Evolutionary conservation across 2,888 invertebrate genomes (phyloP).

Genomic region (Nipponacmea schrenckii): DNA sequence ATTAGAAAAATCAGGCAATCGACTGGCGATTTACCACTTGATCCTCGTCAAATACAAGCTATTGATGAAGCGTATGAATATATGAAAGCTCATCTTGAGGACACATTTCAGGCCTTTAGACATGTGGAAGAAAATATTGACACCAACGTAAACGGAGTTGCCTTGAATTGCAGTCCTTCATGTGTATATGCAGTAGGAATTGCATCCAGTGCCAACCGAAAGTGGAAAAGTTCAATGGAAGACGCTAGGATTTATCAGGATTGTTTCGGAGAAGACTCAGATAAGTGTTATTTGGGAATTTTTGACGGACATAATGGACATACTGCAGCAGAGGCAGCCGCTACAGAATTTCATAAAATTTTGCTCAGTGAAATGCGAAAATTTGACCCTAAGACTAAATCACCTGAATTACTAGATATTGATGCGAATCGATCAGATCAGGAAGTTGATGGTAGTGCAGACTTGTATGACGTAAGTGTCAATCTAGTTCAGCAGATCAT

Average conservation of each 20-base stretch:
- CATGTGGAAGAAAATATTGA: constrained; percentile 48
- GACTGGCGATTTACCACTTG: constrained; percentile 38
- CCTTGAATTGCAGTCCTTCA: constrained; percentile 52
- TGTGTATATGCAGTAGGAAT: constrained; percentile 55
- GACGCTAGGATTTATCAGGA: constrained; percentile 63
- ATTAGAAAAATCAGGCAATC: constrained; percentile 44
- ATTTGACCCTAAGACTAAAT: constrained; percentile 60
- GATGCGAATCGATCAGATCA: constrained; percentile 44
- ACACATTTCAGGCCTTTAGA: constrained; percentile 51
- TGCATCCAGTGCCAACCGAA: constrained; percentile 52
- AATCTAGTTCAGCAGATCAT: constrained; percentile 53
- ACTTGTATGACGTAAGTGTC: constrained; percentile 49
- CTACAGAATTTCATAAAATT: constrained; percentile 59
- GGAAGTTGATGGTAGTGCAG: constrained; percentile 42
- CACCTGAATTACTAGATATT: constrained; percentile 47
- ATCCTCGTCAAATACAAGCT: constrained; percentile 34
- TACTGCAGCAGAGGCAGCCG: constrained; percentile 61
- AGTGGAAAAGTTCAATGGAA: constrained; percentile 65
- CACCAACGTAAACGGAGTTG: constrained; percentile 48
- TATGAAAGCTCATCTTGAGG: constrained; percentile 58
- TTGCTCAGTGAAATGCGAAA: constrained; percentile 60
- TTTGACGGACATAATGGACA: constrained; percentile 65
- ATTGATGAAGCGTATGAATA: constrained; percentile 62
- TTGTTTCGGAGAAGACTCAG: constrained; percentile 58
- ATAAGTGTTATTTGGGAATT: constrained; percentile 60